phyloP scores from a whole-genome alignment of 2,888 invertebrate genomes.

The Caradrina kadenii region DNA sequence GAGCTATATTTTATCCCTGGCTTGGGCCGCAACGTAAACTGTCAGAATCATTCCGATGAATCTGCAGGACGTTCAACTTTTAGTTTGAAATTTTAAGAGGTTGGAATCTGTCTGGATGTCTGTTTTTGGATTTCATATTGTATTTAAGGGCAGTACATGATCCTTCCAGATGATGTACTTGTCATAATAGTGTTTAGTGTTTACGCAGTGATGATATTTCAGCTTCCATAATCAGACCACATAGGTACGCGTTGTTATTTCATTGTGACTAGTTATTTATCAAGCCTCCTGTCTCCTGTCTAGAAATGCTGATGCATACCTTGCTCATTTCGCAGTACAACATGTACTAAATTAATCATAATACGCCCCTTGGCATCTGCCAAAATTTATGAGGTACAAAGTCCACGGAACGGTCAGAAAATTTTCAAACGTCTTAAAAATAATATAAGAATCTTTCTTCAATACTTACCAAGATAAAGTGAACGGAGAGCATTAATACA shows the following conservation, averaged over 20 bases:
- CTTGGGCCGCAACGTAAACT: slow-evolving; percentile 87
- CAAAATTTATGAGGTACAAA: slow-evolving; percentile 45
- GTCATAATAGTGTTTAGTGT: background rate
- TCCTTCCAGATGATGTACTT: slow-evolving; percentile 24
- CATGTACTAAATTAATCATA: slow-evolving; percentile 49
- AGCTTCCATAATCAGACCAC: background rate
- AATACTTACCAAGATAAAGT: slow-evolving; percentile 47
- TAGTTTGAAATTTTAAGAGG: slow-evolving; percentile 77
- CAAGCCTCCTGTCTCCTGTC: slow-evolving; percentile 11
- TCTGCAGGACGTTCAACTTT: slow-evolving; percentile 88
- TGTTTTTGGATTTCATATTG: slow-evolving; percentile 50
- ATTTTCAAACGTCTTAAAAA: slow-evolving; percentile 37
- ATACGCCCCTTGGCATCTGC: slow-evolving; percentile 36
- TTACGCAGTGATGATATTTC: slow-evolving; percentile 4
- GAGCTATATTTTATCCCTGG: slow-evolving; percentile 89
- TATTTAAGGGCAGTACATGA: slow-evolving; percentile 1
- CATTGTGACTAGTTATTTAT: background rate
- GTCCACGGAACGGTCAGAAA: slow-evolving; percentile 33
- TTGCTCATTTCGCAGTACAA: slow-evolving; percentile 24
- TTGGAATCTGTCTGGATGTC: slow-evolving; percentile 61
- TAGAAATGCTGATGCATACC: slow-evolving; percentile 23
- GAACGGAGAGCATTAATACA: slow-evolving; percentile 44
- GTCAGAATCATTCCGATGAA: slow-evolving; percentile 86
- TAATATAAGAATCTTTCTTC: slow-evolving; percentile 42
- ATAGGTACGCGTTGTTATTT: background rate